Evolutionary conservation across 2,113 vertebrate genomes (phyloP), one percentile per base, ranked within the genome.

Genomic region (Hydropotes inermis): DNA sequence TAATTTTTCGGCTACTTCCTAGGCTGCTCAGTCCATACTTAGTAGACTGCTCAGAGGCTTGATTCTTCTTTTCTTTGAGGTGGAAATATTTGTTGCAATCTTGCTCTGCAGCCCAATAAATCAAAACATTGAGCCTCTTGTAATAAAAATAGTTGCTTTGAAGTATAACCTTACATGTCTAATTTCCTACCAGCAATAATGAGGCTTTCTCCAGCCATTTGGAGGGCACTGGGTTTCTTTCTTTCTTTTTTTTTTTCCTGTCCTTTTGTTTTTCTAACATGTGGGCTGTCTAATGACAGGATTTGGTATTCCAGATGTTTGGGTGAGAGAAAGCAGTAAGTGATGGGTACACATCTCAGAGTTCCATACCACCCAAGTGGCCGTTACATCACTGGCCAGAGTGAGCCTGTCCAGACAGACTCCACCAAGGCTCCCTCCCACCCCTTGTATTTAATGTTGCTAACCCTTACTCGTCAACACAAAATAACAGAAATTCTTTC

Each of bases 261-360:
- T 97, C 96, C 27, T 0, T 95, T 98, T 98, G 96, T 98, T 99
- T 98, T 98, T 97, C 97, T 99, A 98, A 98, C 95, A 98, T 98
- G 84, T 98, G 98, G 97, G 95, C 87, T 99, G 97, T 97, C 98
- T 98, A 98, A 98, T 7, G 95, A 98, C 94, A 98, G 97, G 95
- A 99, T 98, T 98, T 99, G 98, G 98, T 61, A 97, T 98, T 98
- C 98, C 99, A 99, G 99, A 99, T 99, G 98, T 99, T 98, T 98
- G 98, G 98, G 98, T 90, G 95, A 98, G 55, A 98, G 90, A 98
- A 98, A 98, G 95, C 89, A 97, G 55, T 97, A 96, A 98, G 96
- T 0, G 1, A 86, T 60, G 21, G 30, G 96, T 97, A 98, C 89
- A 98, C 87, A 97, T 97, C 97, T 91, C 98, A 96, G 97, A 97